Base-by-base conservation (phyloP, 2,888 invertebrate genomes). In the Glaucopsyche alexis region DNA sequence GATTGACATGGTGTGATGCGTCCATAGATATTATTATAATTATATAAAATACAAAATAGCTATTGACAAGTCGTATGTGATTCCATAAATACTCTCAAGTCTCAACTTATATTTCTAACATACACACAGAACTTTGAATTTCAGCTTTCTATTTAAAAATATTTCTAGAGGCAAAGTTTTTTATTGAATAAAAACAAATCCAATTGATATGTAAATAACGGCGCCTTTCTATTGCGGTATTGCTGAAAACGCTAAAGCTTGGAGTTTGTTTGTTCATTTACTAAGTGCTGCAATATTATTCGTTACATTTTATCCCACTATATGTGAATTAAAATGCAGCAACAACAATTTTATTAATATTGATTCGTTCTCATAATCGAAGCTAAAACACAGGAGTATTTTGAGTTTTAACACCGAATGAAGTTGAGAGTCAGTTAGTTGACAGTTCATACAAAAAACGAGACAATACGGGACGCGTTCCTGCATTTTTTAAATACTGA, bases 261-360 rank as follows among this genome's bases (percentile, higher is more conserved):
- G 42, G 67, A 67, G 69, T 69, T 69, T 85, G 74, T 74, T 74
- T 74, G 74, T 72, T 74, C 66, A 74, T 74, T 72, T 72, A 40
- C 72, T 69, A 69, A 74, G 74, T 74, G 74, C 71, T 67, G 19
- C 65, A 69, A 69, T 47, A 69, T 49, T 69, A 69, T 49, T 49
- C 69, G 19, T 47, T 69, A 69, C 69, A 29, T 69, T 49, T 69
- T 67, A 42, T 16, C 67, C 29, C 29, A 29, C 69, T 29, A 29
- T 49, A 38, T 69, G 14, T 49, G 29, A 13, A 49, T 47, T 13
- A 69, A 47, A 69, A 69, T 49, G 19, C 67, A 38, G 60, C 29
- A 60, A 60, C 60, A 60, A 60, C 60, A 60, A 29, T 60, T 60
- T 60, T 13, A 60, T 60, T 60, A 38, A 29, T 60, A 60, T 60